Conservation (phyloP, 1,140 invertebrate genomes). For the Oscheius sp. region DNA sequence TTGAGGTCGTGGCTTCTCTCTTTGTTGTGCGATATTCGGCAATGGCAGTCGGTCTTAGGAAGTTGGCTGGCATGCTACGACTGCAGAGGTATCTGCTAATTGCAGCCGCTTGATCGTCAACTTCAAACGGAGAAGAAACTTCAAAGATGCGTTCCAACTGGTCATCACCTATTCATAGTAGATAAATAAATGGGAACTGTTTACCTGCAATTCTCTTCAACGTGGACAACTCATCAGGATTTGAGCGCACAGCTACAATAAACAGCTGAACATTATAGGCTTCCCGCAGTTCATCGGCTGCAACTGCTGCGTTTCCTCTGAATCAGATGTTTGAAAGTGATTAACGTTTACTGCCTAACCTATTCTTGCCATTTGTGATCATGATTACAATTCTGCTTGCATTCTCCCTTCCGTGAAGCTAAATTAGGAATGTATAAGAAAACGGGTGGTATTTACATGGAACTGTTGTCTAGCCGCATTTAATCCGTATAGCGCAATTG, state of each 20-base stretch:
- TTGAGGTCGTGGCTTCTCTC: constrained; percentile 23
- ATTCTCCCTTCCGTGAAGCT: constrained; percentile 47
- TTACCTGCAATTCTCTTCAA: constrained; percentile 52
- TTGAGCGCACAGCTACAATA: constrained; percentile 48
- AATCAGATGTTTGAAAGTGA: constrained; percentile 4
- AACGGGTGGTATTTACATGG: constrained; percentile 14
- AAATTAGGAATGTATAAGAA: background rate
- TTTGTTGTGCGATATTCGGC: constrained; percentile 28
- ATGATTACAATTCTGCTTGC: constrained; percentile 52
- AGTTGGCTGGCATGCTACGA: constrained; percentile 15
- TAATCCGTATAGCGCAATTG: constrained; percentile 51
- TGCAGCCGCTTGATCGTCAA: constrained; percentile 18
- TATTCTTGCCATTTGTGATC: constrained; percentile 58
- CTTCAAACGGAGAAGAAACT: constrained; percentile 17
- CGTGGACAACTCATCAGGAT: constrained; percentile 39
- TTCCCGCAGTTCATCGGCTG: constrained; percentile 55
- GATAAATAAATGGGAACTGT: too few relatives aligned
- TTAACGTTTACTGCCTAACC: constrained; percentile 36
- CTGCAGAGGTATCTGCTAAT: constrained; percentile 13
- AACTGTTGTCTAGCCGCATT: constrained; percentile 61
- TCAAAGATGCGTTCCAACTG: constrained; percentile 2
- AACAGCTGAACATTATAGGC: constrained; percentile 53
- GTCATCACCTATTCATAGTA: background rate
- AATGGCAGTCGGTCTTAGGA: constrained; percentile 25
- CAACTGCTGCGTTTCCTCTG: constrained; percentile 56